A percentile compares a stretch with the other conserved stretches of the same genome.
Conservation (phyloP, 2,797 vertebrate species). For the Amazonetta brasiliensis region DNA sequence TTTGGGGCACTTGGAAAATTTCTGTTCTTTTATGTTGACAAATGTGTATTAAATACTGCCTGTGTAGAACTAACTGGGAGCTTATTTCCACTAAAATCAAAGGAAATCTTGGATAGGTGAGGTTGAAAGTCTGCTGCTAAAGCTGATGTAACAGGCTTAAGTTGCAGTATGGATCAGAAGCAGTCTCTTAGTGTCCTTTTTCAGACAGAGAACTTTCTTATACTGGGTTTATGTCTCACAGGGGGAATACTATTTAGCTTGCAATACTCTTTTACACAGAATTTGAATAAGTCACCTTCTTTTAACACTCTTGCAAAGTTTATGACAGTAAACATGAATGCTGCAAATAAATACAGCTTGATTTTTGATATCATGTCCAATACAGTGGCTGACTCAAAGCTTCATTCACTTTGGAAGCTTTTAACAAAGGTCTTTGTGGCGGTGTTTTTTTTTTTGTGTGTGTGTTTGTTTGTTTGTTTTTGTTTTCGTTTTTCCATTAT, state of each 20-base stretch:
- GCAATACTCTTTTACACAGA: not conserved
- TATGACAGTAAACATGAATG: not conserved
- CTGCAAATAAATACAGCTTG: not conserved
- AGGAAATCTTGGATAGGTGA: not conserved
- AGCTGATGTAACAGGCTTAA: not conserved
- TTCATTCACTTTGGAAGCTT: not conserved
- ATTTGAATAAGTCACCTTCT: not conserved
- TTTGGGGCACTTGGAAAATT: not conserved
- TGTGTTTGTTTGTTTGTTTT: too few species aligned
- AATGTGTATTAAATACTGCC: not conserved
- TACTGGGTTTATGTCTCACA: not conserved
- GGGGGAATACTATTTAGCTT: not conserved
- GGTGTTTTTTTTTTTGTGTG: too few species aligned
- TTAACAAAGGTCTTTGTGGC: not conserved
- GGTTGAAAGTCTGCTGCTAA: not conserved
- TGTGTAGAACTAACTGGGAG: not conserved
- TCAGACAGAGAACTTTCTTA: not conserved
- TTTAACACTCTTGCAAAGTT: not conserved
- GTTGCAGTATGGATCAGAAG: not conserved
- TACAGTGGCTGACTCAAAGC: not conserved
- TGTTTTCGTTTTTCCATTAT: not conserved
- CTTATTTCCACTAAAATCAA: not conserved
- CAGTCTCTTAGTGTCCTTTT: not conserved
- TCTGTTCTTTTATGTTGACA: not conserved
- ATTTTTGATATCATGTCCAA: fast-evolving